These are phyloP conservation scores for Gopherus evgoodei DNA, from an alignment of 2,113 vertebrate species.

Conservation along the genomic window DNA sequence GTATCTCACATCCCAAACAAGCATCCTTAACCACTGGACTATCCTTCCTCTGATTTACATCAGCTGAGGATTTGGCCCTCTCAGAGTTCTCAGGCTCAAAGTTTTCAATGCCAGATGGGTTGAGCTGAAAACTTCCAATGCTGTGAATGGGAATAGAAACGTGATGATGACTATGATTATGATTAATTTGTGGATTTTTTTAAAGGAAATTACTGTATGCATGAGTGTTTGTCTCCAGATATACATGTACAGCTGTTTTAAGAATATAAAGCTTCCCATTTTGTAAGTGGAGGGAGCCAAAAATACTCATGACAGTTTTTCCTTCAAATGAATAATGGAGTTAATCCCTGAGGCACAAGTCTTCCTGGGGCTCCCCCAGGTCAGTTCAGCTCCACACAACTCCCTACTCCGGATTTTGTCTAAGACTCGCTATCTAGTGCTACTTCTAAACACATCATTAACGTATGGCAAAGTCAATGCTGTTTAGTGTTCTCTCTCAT, in stretches of 20 bases:
- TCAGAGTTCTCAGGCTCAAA: background rate
- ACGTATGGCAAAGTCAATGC: background rate
- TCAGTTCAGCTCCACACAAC: background rate
- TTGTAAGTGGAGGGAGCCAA: background rate
- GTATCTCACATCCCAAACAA: background rate
- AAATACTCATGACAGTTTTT: background rate
- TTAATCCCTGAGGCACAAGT: background rate
- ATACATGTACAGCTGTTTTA: background rate
- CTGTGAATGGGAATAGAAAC: background rate
- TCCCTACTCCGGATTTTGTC: background rate
- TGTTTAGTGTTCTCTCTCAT: slow-evolving; percentile 5
- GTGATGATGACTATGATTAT: background rate
- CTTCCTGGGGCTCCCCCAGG: background rate
- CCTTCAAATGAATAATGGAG: background rate
- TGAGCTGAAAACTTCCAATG: background rate
- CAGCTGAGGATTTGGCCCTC: background rate
- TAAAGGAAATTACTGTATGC: background rate
- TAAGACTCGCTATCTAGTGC: background rate
- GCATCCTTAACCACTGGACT: background rate
- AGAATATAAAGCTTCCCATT: background rate
- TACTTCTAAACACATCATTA: background rate
- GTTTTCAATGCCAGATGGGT: background rate
- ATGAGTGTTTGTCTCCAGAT: background rate
- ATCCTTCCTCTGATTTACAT: background rate
- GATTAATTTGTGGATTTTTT: background rate